Percentiles rank a stretch among this genome's conserved stretches.
Conservation (phyloP, 2,797 vertebrate genomes). For the Lates japonicus region DNA sequence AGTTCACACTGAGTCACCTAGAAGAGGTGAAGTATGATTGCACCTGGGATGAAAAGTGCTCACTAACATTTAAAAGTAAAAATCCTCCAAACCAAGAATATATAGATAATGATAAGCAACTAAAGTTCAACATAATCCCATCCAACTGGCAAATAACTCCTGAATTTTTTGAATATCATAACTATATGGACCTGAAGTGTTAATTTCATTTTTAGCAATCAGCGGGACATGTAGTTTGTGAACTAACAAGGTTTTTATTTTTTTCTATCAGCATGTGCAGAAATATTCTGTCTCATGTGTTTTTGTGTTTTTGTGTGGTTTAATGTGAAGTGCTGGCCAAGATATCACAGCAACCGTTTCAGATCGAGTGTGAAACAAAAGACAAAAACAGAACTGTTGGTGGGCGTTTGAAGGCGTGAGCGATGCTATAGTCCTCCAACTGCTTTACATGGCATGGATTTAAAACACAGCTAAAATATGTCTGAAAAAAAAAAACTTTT, state of each 20-base stretch:
- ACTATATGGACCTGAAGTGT: not conserved
- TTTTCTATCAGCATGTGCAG: not conserved
- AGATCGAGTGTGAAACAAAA: conserved; percentile 34
- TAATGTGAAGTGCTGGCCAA: not conserved
- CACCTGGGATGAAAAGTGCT: not conserved
- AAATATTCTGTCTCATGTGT: not conserved
- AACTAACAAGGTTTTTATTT: not conserved
- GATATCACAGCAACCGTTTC: conserved; percentile 33
- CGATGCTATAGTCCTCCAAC: not conserved
- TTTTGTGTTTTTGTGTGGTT: conserved; percentile 6
- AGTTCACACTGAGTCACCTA: conserved; percentile 6
- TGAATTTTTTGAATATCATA: not conserved
- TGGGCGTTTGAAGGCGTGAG: conserved; percentile 49
- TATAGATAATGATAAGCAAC: not conserved
- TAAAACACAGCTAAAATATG: conserved; percentile 6
- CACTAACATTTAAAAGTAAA: not conserved
- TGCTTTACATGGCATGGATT: conserved; percentile 12
- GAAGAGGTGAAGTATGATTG: not conserved
- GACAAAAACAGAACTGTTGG: conserved; percentile 50
- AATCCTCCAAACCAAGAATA: not conserved
- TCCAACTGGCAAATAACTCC: not conserved
- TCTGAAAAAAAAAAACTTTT: not conserved
- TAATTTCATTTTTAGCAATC: not conserved
- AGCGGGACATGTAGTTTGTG: not conserved
- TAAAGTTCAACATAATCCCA: not conserved